These are phyloP conservation scores for Pogona vitticeps DNA, from an alignment of 2,113 vertebrate genomes.

Conservation along the genomic window DNA sequence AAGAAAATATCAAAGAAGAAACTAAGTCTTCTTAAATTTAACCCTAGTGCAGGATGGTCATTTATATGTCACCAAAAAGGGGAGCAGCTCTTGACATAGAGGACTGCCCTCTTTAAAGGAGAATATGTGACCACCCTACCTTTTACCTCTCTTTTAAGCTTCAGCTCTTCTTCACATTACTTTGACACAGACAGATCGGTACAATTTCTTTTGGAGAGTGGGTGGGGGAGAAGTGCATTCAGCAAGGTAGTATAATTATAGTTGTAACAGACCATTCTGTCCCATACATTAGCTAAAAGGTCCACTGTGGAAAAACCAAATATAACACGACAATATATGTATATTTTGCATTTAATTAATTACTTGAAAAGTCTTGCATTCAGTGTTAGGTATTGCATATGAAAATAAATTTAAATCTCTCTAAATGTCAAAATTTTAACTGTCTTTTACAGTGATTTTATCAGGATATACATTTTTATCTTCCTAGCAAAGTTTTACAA, in stretches of 20 bases:
- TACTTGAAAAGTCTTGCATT: not conserved
- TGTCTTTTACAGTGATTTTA: slow-evolving; percentile 2
- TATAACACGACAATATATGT: slow-evolving; percentile 2
- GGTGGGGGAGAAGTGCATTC: no score
- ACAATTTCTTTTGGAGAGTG: not conserved
- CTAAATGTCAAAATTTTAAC: slow-evolving; percentile 29
- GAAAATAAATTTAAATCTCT: slow-evolving; percentile 30
- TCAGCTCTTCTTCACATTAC: not conserved
- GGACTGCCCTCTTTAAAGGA: no score
- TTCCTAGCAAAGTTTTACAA: slow-evolving; percentile 8
- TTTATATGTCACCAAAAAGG: no score
- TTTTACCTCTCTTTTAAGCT: not conserved
- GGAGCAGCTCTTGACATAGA: no score
- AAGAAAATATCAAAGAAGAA: not conserved
- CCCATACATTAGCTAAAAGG: not conserved
- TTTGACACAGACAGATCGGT: not conserved
- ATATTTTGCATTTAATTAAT: slow-evolving; percentile 7
- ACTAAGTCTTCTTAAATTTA: not conserved
- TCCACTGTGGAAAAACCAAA: not conserved
- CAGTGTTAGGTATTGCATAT: not conserved
- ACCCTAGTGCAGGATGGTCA: no score
- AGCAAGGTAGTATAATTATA: not conserved
- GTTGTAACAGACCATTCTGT: not conserved
- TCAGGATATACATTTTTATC: slow-evolving; percentile 27
- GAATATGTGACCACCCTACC: no score